Base-by-base conservation (phyloP, 2,113 vertebrate species). In the Pygoscelis adeliae region DNA sequence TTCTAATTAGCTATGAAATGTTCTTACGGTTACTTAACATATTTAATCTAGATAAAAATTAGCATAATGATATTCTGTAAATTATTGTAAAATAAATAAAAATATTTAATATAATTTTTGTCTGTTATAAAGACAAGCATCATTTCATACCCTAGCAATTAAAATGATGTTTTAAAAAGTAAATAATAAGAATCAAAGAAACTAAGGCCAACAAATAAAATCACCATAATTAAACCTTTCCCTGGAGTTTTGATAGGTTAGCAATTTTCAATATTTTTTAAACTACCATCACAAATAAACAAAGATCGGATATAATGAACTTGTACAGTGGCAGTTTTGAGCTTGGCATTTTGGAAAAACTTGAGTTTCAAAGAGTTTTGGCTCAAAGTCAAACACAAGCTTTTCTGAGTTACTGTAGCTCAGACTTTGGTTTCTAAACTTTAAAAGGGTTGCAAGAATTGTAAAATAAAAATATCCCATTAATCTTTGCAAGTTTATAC, bases 401-500 rank as follows among this genome's bases (percentile, higher is more conserved):
- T 69, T 93, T 83, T 90, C 69, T 84, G 49, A 94, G 56, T 77
- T 93, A 88, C 44, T 63, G 6, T 53, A 83, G 38, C 29, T 71
- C 34, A 65, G 56, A 65, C 10, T 49, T 76, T 74, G 86, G 18
- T 36, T 94, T 96, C 40, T 88, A 91, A 95, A 52, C 56, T 34
- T 76, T 66, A 59, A 91, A 84, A 73, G 23, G 4, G 36, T 95
- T 81, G 47, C 58, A 87, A 53, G 42, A 96, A 71, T 22, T 70
- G 36, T 89, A 88, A 92, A 94, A 89, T 78, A 29, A 90, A 96
- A 96, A 50, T 32, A 77, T n/a, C 10, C n/a, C 10, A 27, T 80
- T 53, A 83, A 84, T 42, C 2, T 15, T 36, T 46, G 16, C 20
- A 92, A 86, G 38, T 40, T 94, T 81, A 55, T 94, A 72, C 52